Evolutionary conservation across 2,888 invertebrate species (phyloP), one percentile per base, ranked within the genome.

Genomic region (Cheilosia pagana): DNA sequence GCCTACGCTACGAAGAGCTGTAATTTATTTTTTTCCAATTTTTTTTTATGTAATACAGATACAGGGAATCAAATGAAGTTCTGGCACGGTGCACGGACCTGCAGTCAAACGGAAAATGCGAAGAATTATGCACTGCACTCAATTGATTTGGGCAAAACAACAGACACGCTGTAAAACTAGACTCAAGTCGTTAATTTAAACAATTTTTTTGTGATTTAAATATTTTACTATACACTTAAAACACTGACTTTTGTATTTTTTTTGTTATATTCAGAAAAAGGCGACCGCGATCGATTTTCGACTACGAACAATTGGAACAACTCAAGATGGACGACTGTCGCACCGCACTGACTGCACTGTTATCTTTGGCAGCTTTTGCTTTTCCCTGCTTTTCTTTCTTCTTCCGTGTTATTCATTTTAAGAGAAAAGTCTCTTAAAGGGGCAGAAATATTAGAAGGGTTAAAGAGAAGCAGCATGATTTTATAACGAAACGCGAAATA

Each of bases 291-390:
- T 68, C 78, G 68, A 74, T 83, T 63, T 65, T 74, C 39, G 45
- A 63, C 68, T 63, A 63, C 83, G 25, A 70, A 62, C n/a, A n/a
- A n/a, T n/a, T 53, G 48, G 43, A 35, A 65, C 74, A 53, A 85
- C 76, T 71, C 85, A 71, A 85, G 71, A 76, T 85, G 85, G 85
- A 81, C 75, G 85, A 85, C 72, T 78, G 82, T 52, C 72, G 72
- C 55, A 55, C 59, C 41, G 55, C 50, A 75, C 63, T 72, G 50
- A 57, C 63, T 85, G 85, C 81, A 85, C 85, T 85, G 85, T 85
- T 85, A 85, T 85, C 85, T 85, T 81, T 14, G 3, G 55, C n/a
- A n/a, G n/a, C n/a, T n/a, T 55, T 68, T 75, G 53, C 50, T 39
- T 25, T 63, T 23, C 52, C 35, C 35, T 43, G 43, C 1, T 43